Percentiles rank a stretch among this genome's conserved stretches.
These are phyloP conservation scores for Falco berigora DNA, from an alignment of 2,797 vertebrate species.

Conservation along the genomic window DNA sequence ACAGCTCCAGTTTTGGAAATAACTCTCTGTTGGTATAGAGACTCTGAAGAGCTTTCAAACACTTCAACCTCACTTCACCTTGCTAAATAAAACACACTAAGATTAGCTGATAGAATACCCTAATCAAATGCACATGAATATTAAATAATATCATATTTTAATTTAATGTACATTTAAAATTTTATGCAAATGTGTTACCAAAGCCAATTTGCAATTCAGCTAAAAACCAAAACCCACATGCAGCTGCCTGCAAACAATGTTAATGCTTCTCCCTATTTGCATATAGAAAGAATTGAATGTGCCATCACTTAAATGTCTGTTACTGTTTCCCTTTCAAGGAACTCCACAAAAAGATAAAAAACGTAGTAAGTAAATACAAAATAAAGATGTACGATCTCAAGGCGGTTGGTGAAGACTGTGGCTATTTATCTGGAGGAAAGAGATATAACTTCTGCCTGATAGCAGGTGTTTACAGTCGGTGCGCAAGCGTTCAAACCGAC, in stretches of 20 bases:
- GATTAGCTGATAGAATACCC: slow-evolving; percentile 7
- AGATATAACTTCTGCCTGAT: background rate
- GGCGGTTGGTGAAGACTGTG: background rate
- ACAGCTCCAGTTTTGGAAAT: slow-evolving; percentile 96
- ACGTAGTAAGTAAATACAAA: background rate
- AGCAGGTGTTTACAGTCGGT: fast-evolving
- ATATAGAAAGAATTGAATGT: background rate
- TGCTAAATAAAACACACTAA: slow-evolving; percentile 79
- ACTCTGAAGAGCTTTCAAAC: slow-evolving; percentile 97
- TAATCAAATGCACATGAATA: slow-evolving; percentile 24
- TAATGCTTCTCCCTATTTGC: background rate
- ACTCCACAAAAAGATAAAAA: background rate
- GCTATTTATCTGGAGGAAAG: background rate
- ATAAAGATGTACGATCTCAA: background rate
- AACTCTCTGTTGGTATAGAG: slow-evolving; percentile 97
- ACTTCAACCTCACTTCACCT: slow-evolving; percentile 99
- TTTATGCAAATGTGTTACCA: background rate
- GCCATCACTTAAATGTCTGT: background rate
- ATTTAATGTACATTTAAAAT: slow-evolving; percentile 10
- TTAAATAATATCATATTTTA: background rate
- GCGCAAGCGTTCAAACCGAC: background rate
- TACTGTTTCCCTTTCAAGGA: background rate
- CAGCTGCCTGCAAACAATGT: background rate
- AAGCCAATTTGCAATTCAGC: background rate
- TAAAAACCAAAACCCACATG: background rate